Conservation (phyloP, 2,113 vertebrate species). For the Astur gentilis region DNA sequence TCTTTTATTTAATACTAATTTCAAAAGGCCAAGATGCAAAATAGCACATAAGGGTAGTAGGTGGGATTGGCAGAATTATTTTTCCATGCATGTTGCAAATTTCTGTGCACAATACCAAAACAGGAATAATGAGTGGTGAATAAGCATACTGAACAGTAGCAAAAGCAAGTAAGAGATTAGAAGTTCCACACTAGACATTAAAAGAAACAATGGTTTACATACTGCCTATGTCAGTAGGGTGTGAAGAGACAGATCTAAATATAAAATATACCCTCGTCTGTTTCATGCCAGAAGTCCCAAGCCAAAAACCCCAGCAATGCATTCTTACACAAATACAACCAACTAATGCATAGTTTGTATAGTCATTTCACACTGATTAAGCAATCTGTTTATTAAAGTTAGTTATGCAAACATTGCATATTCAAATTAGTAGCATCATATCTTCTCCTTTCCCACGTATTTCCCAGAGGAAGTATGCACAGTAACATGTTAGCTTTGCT, state of each 20-base stretch:
- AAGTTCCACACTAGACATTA: constrained; percentile 43
- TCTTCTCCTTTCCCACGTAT: constrained; percentile 26
- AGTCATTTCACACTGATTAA: constrained; percentile 17
- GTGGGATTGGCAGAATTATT: constrained; percentile 49
- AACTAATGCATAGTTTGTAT: background rate
- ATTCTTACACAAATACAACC: constrained; percentile 19
- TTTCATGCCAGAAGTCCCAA: background rate
- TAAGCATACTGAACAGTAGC: constrained; percentile 65
- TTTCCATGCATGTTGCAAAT: constrained; percentile 71
- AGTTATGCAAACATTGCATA: constrained; percentile 36
- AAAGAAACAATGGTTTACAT: constrained; percentile 48
- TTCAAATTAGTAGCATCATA: constrained; percentile 18
- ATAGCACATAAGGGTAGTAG: constrained; percentile 55
- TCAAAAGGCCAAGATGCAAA: constrained; percentile 63
- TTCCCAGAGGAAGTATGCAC: constrained; percentile 25
- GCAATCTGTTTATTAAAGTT: constrained; percentile 28
- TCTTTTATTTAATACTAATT: constrained; percentile 61
- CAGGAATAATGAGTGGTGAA: constrained; percentile 58
- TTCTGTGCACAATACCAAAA: constrained; percentile 68
- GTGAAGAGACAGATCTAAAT: constrained; percentile 13
- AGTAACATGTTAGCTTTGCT: background rate
- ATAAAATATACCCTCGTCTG: background rate
- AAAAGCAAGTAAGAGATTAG: constrained; percentile 56
- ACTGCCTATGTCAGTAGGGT: constrained; percentile 4
- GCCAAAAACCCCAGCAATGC: background rate